Evolutionary conservation across 2,113 vertebrate species (phyloP).

Genomic region (Tachuris rubrigastra): DNA sequence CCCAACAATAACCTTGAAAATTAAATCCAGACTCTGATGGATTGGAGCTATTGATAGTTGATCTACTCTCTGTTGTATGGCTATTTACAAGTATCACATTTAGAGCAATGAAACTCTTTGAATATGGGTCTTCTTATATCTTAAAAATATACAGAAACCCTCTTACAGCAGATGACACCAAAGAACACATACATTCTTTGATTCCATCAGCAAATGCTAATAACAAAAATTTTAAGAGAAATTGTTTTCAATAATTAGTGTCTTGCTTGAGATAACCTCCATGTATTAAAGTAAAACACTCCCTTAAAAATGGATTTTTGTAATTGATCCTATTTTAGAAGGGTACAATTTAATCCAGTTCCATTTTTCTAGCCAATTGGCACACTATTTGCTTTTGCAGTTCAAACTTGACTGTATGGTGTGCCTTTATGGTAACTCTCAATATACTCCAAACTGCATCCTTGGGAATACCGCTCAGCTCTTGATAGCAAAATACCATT

Average conservation of each 20-base stretch:
- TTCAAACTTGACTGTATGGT: not conserved
- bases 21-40: not conserved
- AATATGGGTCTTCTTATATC: not conserved
- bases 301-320: not conserved
- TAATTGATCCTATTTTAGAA: not conserved
- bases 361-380: not conserved
- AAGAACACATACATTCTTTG: not conserved
- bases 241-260: not conserved
- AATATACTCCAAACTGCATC: not conserved
- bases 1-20: slow-evolving; percentile 26
- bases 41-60: not conserved
- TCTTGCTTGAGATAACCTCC: not conserved
- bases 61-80: not conserved
- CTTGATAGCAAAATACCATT: not conserved
- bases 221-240: not conserved
- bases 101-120: not conserved
- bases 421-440: not conserved
- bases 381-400: not conserved
- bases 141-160: not conserved
- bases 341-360: not conserved
- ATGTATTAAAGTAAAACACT: not conserved
- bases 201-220: not conserved
- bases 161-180: not conserved
- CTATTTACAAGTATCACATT: not conserved
- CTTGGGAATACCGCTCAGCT: slow-evolving; percentile 6